A percentile compares a stretch with the other conserved stretches of the same genome.
These are phyloP conservation scores for Nephotettix cincticeps DNA, from an alignment of 1,140 invertebrate genomes.

Conservation along the genomic window DNA sequence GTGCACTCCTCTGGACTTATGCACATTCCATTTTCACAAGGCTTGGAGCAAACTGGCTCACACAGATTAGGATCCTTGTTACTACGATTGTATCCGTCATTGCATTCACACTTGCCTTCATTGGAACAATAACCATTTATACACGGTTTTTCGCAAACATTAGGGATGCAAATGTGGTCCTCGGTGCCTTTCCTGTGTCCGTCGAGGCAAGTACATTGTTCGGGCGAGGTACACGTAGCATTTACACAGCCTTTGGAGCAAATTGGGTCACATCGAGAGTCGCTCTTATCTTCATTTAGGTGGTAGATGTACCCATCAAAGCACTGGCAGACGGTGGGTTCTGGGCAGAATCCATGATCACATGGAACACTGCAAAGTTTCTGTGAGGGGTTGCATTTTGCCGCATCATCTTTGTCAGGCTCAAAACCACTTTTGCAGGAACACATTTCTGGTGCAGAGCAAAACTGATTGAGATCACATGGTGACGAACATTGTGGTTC, in stretches of 20 bases:
- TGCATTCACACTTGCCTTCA: background rate
- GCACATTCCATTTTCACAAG: conserved; percentile 4
- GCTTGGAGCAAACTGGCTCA: background rate
- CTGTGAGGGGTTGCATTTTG: background rate
- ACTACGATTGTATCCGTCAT: background rate
- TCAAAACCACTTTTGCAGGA: too few species aligned
- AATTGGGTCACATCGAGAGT: background rate
- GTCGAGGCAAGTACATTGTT: background rate
- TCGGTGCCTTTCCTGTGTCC: background rate
- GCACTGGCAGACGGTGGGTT: background rate
- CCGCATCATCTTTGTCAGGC: too few species aligned
- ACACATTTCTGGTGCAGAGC: too few species aligned
- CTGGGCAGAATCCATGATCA: background rate
- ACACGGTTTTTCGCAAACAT: background rate
- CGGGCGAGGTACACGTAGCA: background rate
- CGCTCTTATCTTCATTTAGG: background rate
- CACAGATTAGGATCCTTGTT: background rate
- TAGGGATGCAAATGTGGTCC: background rate
- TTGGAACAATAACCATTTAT: background rate
- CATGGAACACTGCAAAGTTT: background rate
- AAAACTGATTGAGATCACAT: too few species aligned
- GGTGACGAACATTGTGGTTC: too few species aligned
- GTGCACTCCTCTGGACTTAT: background rate
- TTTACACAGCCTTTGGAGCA: background rate
- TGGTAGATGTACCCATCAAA: background rate